Conservation (phyloP, 2,888 invertebrate genomes). For the Pseudococcus jackbeardsleyi region DNA sequence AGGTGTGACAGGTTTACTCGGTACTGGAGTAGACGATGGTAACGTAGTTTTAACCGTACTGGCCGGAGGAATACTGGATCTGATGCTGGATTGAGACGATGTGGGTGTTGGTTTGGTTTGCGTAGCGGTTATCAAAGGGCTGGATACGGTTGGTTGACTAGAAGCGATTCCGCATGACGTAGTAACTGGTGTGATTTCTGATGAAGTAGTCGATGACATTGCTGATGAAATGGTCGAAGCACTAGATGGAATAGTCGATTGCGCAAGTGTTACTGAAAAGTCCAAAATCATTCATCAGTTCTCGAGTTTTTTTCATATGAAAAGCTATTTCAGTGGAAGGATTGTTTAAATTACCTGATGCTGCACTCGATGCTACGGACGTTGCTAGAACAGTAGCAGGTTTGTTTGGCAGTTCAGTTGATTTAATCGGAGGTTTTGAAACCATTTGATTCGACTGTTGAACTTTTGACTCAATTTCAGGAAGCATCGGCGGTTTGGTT, state of each 20-base stretch:
- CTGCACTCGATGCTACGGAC: neutral
- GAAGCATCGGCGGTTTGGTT: neutral
- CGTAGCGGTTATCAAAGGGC: neutral
- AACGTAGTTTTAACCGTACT: too few species aligned
- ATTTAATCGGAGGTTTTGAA: neutral
- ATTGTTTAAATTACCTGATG: neutral
- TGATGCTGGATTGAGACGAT: neutral
- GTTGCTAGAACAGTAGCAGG: neutral
- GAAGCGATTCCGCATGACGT: neutral
- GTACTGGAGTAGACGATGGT: neutral
- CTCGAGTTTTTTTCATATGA: neutral
- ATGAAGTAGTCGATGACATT: neutral
- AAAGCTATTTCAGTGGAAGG: neutral
- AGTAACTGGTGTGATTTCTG: neutral
- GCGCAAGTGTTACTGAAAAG: neutral
- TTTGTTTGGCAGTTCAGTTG: neutral
- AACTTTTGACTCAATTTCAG: neutral
- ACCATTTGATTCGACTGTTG: neutral
- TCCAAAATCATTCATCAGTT: neutral
- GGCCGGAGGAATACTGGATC: neutral
- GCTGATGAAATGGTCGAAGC: neutral
- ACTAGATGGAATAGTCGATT: neutral
- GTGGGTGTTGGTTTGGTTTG: neutral
- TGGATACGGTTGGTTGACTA: neutral
- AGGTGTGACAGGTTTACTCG: neutral